Evolutionary conservation across 2,797 vertebrate genomes (phyloP).

Genomic region (Coccyzus lansbergi): DNA sequence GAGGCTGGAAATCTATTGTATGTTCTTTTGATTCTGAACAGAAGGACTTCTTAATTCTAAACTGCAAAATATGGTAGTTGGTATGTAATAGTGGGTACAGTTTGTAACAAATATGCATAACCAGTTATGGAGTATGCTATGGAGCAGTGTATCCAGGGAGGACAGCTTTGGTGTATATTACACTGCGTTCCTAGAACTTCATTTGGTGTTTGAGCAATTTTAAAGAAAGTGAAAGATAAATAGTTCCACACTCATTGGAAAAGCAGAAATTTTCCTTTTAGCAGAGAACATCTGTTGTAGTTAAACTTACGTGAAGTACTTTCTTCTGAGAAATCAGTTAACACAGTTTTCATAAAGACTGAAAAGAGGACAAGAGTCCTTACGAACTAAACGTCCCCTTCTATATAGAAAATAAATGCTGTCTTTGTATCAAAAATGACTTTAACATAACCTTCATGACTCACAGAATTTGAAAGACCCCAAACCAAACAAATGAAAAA

Average conservation of each 20-base stretch:
- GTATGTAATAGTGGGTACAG: neutral
- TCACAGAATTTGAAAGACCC: neutral
- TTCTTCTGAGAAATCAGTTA: neutral
- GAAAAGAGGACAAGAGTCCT: neutral
- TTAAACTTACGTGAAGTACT: neutral
- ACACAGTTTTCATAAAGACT: neutral
- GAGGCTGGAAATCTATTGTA: conserved; percentile 38
- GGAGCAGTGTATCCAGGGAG: neutral
- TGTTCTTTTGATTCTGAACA: neutral
- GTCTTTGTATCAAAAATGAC: neutral
- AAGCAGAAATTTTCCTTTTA: conserved; percentile 37
- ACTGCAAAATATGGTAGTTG: neutral
- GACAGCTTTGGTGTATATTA: conserved; percentile 6
- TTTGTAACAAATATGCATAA: neutral
- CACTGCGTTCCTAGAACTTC: neutral
- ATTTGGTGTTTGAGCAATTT: neutral
- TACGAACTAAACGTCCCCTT: neutral
- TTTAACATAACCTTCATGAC: neutral
- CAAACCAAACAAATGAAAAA: neutral
- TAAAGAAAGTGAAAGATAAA: conserved; percentile 16
- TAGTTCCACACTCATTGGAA: conserved; percentile 30
- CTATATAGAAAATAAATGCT: neutral
- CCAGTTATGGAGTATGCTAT: neutral
- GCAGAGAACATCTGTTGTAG: conserved; percentile 40
- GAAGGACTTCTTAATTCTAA: neutral